Base-by-base conservation (phyloP, 2,888 invertebrate species). In the Chloroclysta siterata region DNA sequence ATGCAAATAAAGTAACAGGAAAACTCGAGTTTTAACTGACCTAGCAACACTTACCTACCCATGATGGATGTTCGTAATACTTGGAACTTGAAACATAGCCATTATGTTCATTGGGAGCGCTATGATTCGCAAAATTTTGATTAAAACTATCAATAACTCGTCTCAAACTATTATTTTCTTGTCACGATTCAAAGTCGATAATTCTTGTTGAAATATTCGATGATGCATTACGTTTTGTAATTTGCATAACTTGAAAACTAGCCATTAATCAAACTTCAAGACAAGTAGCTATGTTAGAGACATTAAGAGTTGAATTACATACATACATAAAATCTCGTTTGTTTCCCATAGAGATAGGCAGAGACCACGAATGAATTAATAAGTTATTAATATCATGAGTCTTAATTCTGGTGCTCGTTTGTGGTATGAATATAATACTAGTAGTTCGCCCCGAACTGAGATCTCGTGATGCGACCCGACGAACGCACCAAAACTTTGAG, bases 211-310 rank as follows among this genome's bases (percentile, higher is more conserved):
- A 70, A 68, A 66, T 63, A 60, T 65, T 60, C 53, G 58, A 57
- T 69, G 65, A 69, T 69, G 63, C 70, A 69, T 70, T 51, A 58
- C 62, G 54, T 54, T 55, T 22, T 63, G 55, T 65, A 61, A 73
- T 72, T 73, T 70, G 63, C 64, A 69, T 71, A 70, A 57, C 65
- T 65, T 66, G 53, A 22, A 60, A 63, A 58, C 50, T 46, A 62
- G 28, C 58, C 66, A 71, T 71, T 65, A 63, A 70, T 68, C 71
- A 68, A 71, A 66, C 61, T 57, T 60, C 63, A 68, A 69, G 60
- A 69, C 69, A 51, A 68, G 70, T 50, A 69, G 65, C 68, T 36
- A 50, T 51, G 61, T 60, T 54, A 52, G 60, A 64, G 53, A 62
- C 60, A 69, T 68, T 68, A 66, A 54, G 59, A 51, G 55, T 59